phyloP scores from a whole-genome alignment of 1,140 invertebrate genomes.

The Kradibia gibbosae region DNA sequence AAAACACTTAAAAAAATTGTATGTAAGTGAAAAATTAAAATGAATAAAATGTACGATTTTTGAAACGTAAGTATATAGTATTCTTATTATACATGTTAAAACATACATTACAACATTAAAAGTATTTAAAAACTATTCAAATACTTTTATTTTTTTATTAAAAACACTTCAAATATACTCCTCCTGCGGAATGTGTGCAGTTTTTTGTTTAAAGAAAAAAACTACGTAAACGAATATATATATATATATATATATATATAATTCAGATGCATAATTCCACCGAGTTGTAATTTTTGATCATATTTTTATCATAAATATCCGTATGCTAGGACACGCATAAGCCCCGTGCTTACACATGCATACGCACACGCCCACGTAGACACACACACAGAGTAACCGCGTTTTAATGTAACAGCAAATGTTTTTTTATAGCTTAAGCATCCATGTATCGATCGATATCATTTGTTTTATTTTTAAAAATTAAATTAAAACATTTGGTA shows the following conservation, averaged over 20 bases:
- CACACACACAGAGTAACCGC: too few species aligned
- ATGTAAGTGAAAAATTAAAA: slow-evolving; percentile 18
- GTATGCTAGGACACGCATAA: not conserved
- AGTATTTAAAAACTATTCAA: slow-evolving; percentile 27
- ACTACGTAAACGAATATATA: not conserved
- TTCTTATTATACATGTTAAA: slow-evolving; percentile 47
- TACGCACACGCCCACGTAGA: too few species aligned
- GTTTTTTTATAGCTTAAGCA: slow-evolving; percentile 7
- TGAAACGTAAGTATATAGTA: slow-evolving; percentile 30
- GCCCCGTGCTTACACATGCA: not conserved
- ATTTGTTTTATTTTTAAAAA: slow-evolving; percentile 20
- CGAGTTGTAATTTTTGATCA: not conserved
- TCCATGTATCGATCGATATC: not conserved
- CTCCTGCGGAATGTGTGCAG: slow-evolving; percentile 29
- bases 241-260: slow-evolving; percentile 31
- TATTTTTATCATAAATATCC: not conserved
- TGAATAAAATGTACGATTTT: slow-evolving; percentile 22
- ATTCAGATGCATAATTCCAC: slow-evolving; percentile 16
- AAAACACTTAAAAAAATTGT: not conserved
- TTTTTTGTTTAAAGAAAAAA: slow-evolving; percentile 23
- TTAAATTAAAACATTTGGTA: slow-evolving; percentile 32
- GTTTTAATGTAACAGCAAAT: too few species aligned
- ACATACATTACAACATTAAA: slow-evolving; percentile 46
- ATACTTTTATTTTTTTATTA: too few species aligned
- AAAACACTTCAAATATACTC: slow-evolving; percentile 14